These are phyloP conservation scores for Sinohyriopsis cumingii DNA, from an alignment of 2,888 invertebrate species.

Conservation along the genomic window DNA sequence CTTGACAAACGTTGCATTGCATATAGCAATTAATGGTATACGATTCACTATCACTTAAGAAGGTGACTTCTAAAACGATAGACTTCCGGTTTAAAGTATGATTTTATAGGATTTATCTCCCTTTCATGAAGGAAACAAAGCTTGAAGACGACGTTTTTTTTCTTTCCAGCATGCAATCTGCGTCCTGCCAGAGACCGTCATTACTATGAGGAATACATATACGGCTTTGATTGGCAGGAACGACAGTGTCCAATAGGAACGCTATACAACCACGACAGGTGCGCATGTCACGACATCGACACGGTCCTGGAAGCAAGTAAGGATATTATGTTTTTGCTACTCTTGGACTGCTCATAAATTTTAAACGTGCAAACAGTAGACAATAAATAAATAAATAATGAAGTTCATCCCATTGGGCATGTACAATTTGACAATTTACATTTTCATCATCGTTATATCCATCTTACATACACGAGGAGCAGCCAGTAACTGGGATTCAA, in stretches of 20 bases:
- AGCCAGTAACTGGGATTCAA: too few relatives aligned
- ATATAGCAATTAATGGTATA: too few relatives aligned
- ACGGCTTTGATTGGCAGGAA: conserved; percentile 34
- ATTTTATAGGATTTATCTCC: too few relatives aligned
- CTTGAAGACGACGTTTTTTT: neutral
- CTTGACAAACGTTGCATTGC: too few relatives aligned
- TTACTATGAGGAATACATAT: conserved; percentile 35
- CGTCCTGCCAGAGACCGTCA: conserved; percentile 29
- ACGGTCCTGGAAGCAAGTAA: conserved; percentile 35
- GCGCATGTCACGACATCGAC: conserved; percentile 39
- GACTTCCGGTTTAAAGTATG: too few relatives aligned
- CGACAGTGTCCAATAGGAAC: conserved; percentile 43
- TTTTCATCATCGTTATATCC: too few relatives aligned
- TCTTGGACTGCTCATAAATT: too few relatives aligned
- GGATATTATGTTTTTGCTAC: neutral
- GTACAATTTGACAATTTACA: too few relatives aligned
- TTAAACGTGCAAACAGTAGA: neutral
- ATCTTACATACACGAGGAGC: too few relatives aligned
- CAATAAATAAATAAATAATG: neutral
- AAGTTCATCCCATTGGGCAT: neutral
- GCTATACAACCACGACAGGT: conserved; percentile 29
- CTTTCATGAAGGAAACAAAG: too few relatives aligned
- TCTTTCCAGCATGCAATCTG: conserved; percentile 31
- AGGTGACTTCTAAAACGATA: too few relatives aligned
- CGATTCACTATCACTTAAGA: too few relatives aligned